Evolutionary conservation across 2,797 vertebrate genomes (phyloP).

Genomic region (Neomorphus geoffroyi): DNA sequence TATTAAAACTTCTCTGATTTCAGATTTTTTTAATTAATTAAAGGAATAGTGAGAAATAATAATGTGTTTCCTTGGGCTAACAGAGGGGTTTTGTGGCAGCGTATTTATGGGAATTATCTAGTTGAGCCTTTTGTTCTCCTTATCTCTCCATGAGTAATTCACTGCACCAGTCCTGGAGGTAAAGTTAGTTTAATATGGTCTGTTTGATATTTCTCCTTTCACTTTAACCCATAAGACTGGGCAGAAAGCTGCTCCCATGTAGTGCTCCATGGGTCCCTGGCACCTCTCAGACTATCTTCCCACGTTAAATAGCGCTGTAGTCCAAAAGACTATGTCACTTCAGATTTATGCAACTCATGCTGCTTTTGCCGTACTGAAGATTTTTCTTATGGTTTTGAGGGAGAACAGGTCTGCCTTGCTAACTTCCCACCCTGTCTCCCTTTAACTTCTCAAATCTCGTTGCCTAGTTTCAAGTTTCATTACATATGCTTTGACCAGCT

Average conservation of each 20-base stretch:
- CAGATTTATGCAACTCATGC: slow-evolving; percentile 34
- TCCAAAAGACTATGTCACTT: slow-evolving; percentile 18
- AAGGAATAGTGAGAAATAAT: not conserved
- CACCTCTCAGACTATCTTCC: not conserved
- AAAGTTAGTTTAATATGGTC: not conserved
- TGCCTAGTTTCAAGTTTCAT: slow-evolving; percentile 56
- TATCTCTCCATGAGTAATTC: not conserved
- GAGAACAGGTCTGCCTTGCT: slow-evolving; percentile 46
- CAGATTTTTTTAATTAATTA: not conserved
- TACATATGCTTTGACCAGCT: slow-evolving; percentile 48
- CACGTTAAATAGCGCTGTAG: not conserved
- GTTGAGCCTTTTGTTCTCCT: not conserved
- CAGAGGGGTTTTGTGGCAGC: not conserved
- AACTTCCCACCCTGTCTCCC: slow-evolving; percentile 38
- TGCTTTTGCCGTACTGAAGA: slow-evolving; percentile 5
- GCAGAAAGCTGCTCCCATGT: not conserved
- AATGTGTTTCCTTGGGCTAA: not conserved
- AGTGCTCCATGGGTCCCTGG: not conserved
- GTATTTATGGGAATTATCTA: not conserved
- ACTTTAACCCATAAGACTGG: not conserved
- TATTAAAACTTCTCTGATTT: not conserved
- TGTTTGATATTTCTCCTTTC: not conserved
- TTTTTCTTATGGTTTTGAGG: slow-evolving; percentile 44
- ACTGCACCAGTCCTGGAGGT: not conserved
- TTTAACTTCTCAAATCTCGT: slow-evolving; percentile 53